Conservation (phyloP, 2,888 invertebrate species). For the Heliconius cydno region DNA sequence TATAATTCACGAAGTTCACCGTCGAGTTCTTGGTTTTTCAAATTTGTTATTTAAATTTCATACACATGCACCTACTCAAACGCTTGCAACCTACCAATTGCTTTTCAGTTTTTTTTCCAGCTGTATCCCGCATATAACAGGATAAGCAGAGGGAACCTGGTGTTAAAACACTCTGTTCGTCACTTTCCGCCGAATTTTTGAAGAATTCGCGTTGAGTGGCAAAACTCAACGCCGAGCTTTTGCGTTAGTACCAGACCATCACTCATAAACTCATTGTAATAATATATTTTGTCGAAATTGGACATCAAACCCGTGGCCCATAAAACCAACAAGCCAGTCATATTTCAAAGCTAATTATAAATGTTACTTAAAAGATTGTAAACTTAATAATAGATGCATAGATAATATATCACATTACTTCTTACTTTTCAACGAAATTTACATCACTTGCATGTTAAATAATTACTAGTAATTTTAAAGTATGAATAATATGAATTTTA, state of each 20-base stretch:
- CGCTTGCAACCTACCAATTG: no score
- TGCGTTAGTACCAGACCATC: no score
- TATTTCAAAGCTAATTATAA: not conserved
- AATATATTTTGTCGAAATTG: not conserved
- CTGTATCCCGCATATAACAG: no score
- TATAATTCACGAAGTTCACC: not conserved
- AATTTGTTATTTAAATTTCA: not conserved
- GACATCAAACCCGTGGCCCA: not conserved
- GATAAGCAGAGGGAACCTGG: no score
- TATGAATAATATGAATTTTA: not conserved
- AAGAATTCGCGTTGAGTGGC: no score
- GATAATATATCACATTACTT: not conserved
- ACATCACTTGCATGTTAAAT: constrained; percentile 11
- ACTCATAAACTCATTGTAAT: not conserved
- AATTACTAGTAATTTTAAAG: not conserved
- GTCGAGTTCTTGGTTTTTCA: not conserved
- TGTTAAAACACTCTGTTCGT: no score
- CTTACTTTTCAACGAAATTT: constrained; percentile 17
- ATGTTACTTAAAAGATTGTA: not conserved
- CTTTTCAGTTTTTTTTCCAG: no score
- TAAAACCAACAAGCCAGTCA: not conserved
- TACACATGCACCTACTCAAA: no score
- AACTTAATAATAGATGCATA: not conserved
- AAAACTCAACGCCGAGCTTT: no score
- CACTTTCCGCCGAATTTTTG: no score